A percentile compares a stretch with the other conserved stretches of the same genome.
Evolutionary conservation across 2,888 invertebrate species (phyloP).

Genomic region (Dasysyrphus tricinctus): DNA sequence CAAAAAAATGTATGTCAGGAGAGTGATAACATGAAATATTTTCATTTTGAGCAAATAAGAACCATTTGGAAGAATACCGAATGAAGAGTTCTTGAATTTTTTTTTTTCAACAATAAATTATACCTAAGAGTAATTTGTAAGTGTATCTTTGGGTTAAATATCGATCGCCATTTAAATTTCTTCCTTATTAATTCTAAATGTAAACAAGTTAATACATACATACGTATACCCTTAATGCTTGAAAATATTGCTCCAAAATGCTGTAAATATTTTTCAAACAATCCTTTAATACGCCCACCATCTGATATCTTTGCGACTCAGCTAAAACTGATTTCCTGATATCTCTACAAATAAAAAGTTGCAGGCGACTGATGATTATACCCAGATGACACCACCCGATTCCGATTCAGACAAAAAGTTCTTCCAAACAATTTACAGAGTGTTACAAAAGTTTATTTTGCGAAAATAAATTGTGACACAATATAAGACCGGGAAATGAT

Average conservation of each 20-base stretch:
- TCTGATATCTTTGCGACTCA: neutral
- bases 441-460: constrained; percentile 4
- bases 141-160: too few species aligned
- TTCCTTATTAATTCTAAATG: too few species aligned
- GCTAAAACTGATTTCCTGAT: neutral
- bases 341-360: neutral
- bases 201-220: too few species aligned
- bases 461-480: constrained; percentile 31
- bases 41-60: too few species aligned
- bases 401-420: neutral
- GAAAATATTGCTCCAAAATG: neutral
- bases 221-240: too few species aligned
- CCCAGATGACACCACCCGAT: constrained; percentile 16
- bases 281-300: neutral
- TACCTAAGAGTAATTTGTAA: too few species aligned
- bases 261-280: neutral
- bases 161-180: too few species aligned
- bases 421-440: neutral
- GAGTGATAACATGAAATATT: too few species aligned
- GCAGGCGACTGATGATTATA: neutral
- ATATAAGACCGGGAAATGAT: constrained; percentile 26
- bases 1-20: too few species aligned
- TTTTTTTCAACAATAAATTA: too few species aligned
- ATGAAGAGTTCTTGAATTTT: too few species aligned
- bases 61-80: too few species aligned